Percentiles rank a stretch among this genome's conserved stretches.
phyloP scores from a whole-genome alignment of 1,140 invertebrate species.

The Neelides sp. region DNA sequence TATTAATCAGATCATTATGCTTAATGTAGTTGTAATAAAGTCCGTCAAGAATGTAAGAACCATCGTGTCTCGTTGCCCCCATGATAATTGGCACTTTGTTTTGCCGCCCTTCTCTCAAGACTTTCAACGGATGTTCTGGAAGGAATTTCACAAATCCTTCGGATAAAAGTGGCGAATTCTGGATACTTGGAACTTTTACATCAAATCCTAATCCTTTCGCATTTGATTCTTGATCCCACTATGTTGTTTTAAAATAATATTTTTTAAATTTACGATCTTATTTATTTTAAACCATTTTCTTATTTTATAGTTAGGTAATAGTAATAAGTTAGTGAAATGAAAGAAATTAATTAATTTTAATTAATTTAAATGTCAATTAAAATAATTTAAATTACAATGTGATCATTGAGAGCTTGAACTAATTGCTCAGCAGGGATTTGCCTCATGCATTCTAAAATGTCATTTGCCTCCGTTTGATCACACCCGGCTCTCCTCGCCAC shows the following conservation, averaged over 20 bases:
- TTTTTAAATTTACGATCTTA: background rate
- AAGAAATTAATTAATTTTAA: too few species aligned
- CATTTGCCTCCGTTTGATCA: too few species aligned
- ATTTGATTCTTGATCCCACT: background rate
- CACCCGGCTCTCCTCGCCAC: background rate
- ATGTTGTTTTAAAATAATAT: background rate
- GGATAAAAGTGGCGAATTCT: background rate
- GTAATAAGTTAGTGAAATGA: too few species aligned
- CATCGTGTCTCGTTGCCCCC: background rate
- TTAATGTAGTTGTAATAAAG: slow-evolving; percentile 2
- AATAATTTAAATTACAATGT: too few species aligned
- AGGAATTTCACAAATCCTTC: background rate
- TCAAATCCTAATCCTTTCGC: slow-evolving; percentile 6
- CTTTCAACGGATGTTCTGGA: background rate
- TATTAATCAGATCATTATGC: background rate
- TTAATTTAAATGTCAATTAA: too few species aligned
- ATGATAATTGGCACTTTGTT: background rate
- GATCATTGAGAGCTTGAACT: background rate
- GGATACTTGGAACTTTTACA: background rate
- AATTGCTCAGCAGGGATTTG: background rate
- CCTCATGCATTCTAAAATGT: background rate
- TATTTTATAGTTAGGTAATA: background rate
- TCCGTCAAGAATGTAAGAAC: background rate
- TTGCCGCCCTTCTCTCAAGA: background rate
- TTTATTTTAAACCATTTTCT: too few species aligned